Evolutionary conservation across 2,113 vertebrate species (phyloP).

Genomic region (Martes martes): DNA sequence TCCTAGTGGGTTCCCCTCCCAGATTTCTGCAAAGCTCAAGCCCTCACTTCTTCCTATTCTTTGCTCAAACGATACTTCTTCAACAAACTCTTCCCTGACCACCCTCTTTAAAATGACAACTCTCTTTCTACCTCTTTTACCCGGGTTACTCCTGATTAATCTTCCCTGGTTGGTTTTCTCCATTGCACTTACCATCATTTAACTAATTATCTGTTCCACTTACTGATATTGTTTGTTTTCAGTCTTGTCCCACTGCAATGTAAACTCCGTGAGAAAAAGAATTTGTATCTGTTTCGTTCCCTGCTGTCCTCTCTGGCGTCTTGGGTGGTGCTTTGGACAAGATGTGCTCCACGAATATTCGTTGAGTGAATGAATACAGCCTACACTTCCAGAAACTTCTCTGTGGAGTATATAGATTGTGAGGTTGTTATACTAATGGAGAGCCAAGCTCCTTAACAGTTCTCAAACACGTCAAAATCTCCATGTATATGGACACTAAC

Average conservation of each 20-base stretch:
- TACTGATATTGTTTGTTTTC: not conserved
- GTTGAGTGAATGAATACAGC: not conserved
- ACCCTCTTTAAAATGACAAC: not conserved
- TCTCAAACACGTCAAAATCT: not conserved
- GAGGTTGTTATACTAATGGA: not conserved
- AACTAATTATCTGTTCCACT: not conserved
- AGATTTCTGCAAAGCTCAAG: not conserved
- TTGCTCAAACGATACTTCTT: not conserved
- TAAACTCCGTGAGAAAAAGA: not conserved
- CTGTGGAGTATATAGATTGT: not conserved
- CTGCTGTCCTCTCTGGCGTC: not conserved
- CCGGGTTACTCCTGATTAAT: not conserved
- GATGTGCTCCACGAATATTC: not conserved
- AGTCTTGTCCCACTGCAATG: not conserved
- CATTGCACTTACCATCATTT: not conserved
- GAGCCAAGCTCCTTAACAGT: not conserved
- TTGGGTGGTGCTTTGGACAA: not conserved
- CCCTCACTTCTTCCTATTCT: not conserved
- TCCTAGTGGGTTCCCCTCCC: not conserved
- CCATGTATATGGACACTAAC: not conserved
- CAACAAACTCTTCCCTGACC: not conserved
- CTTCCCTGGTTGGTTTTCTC: not conserved
- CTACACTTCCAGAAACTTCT: not conserved
- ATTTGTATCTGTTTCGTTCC: not conserved
- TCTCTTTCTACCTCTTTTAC: not conserved